Percentiles rank a stretch among this genome's conserved stretches.
Evolutionary conservation across 2,113 vertebrate genomes (phyloP).

Genomic region (Morone saxatilis): DNA sequence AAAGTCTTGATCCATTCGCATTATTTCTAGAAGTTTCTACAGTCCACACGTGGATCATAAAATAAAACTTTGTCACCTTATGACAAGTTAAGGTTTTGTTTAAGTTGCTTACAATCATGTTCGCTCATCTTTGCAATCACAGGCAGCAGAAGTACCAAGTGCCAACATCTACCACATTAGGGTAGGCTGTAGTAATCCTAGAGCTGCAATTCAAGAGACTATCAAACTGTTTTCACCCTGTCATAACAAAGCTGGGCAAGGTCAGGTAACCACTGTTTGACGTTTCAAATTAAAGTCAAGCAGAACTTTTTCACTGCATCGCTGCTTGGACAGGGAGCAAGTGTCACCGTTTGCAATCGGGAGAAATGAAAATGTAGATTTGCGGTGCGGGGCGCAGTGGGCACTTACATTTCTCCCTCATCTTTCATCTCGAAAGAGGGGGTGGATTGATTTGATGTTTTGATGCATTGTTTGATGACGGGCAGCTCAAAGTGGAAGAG

Average conservation of each 20-base stretch:
- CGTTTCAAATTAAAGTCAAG: background rate
- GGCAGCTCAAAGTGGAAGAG: slow-evolving; percentile 95
- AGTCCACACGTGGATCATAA: background rate
- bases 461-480: slow-evolving; percentile 98
- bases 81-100: background rate
- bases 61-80: background rate
- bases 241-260: background rate
- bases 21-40: background rate
- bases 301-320: background rate
- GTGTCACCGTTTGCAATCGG: background rate
- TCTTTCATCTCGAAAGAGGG: slow-evolving; percentile 93
- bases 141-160: background rate
- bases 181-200: background rate
- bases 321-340: background rate
- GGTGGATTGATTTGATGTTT: slow-evolving; percentile 95
- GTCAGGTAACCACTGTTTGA: background rate
- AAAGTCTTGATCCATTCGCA: background rate
- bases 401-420: slow-evolving; percentile 42
- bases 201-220: background rate
- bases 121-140: background rate
- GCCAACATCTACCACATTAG: background rate
- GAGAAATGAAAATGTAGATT: slow-evolving; percentile 13
- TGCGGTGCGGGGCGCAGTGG: background rate
- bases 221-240: background rate
- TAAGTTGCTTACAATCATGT: background rate